Evolutionary conservation across 37 sponge, comb jelly and placozoan species (phyloP).

Genomic region (Cliona cf. orientalis): DNA sequence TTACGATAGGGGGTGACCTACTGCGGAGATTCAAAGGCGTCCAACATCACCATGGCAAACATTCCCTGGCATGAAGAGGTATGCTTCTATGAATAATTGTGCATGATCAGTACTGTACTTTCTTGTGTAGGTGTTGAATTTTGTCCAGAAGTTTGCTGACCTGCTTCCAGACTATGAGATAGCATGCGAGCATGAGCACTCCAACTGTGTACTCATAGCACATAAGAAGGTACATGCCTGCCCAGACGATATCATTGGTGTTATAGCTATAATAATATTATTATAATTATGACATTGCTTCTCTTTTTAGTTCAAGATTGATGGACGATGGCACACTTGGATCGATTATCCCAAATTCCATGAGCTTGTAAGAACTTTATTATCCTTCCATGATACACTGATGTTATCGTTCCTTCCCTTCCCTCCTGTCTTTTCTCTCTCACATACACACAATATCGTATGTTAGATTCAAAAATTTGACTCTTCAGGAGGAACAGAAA

Average conservation of each 20-base stretch:
- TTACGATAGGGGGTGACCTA: slow-evolving; percentile 89
- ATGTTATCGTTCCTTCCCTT: background rate
- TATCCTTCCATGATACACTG: background rate
- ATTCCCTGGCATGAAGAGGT: slow-evolving; percentile 98
- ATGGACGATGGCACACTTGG: slow-evolving; percentile 94
- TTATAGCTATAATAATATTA: background rate
- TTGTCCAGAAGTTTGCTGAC: slow-evolving; percentile 84
- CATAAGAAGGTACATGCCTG: slow-evolving; percentile 80
- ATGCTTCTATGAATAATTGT: background rate
- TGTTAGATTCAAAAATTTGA: slow-evolving; percentile 46
- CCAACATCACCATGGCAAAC: slow-evolving; percentile 89
- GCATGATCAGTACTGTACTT: background rate
- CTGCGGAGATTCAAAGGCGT: slow-evolving; percentile 93
- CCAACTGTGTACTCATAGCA: slow-evolving; percentile 94
- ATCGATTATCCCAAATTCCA: slow-evolving; percentile 93
- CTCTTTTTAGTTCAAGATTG: slow-evolving; percentile 75
- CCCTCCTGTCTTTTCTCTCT: background rate
- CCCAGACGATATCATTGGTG: background rate
- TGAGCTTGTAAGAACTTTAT: slow-evolving; percentile 67
- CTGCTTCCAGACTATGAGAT: slow-evolving; percentile 86
- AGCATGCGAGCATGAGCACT: slow-evolving; percentile 97
- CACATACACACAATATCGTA: background rate
- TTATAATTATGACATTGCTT: background rate
- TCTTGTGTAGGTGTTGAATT: slow-evolving; percentile 74
- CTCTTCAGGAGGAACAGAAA: slow-evolving; percentile 16